Evolutionary conservation across 1,140 invertebrate species (phyloP).

Genomic region (Euura lappo): DNA sequence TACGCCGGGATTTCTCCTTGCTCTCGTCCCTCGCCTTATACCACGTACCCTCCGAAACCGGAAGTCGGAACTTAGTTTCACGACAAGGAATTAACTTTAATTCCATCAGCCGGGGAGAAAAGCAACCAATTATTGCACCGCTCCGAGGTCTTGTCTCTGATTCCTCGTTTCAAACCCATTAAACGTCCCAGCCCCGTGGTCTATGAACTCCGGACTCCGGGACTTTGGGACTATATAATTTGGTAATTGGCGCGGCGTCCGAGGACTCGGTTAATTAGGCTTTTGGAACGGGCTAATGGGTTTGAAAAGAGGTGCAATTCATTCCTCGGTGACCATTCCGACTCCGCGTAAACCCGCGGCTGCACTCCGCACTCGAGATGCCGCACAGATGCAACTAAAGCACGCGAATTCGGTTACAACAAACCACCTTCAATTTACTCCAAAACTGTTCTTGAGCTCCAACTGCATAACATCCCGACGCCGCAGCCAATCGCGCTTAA

Average conservation of each 20-base stretch:
- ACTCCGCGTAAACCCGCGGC: too few species aligned
- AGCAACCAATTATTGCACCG: constrained; percentile 1
- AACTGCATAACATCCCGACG: background rate
- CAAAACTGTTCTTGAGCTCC: background rate
- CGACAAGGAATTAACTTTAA: constrained; percentile 10
- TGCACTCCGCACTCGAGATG: too few species aligned
- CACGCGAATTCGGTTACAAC: background rate
- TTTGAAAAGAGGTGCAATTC: too few species aligned
- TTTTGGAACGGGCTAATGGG: too few species aligned
- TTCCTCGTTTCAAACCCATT: background rate
- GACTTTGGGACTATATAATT: too few species aligned
- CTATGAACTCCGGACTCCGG: too few species aligned
- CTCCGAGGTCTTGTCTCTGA: background rate
- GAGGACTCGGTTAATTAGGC: too few species aligned
- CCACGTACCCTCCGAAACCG: too few species aligned
- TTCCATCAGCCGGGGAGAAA: background rate
- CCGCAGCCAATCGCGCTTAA: background rate
- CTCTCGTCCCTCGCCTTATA: constrained; percentile 1
- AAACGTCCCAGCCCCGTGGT: background rate
- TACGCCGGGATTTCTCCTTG: background rate
- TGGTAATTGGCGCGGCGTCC: too few species aligned
- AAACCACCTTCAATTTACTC: background rate
- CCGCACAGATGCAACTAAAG: too few species aligned
- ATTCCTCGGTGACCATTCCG: too few species aligned
- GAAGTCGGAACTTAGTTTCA: constrained; percentile 2